Evolutionary conservation across 1,140 invertebrate genomes (phyloP).

Genomic region (Ceratina japonica): DNA sequence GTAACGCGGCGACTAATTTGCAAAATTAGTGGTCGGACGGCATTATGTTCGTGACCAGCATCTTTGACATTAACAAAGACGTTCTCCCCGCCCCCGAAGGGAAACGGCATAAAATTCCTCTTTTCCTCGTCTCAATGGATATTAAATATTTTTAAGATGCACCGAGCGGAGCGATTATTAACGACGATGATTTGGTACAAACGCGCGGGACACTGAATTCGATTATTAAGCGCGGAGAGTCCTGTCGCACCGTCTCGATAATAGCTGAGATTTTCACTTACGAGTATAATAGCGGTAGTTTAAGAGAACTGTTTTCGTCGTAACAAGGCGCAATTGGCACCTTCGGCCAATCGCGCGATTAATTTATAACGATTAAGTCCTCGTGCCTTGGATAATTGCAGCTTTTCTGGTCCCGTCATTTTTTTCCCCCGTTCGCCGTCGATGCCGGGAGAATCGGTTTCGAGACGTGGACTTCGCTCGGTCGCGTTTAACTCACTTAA

Average conservation of each 20-base stretch:
- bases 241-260: too few species aligned
- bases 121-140: too few species aligned
- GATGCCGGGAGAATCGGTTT: constrained; percentile 33
- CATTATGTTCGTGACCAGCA: constrained; percentile 8
- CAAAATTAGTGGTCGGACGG: constrained; percentile 32
- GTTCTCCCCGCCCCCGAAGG: not conserved
- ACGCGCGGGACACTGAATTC: too few species aligned
- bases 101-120: not conserved
- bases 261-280: too few species aligned
- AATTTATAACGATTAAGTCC: not conserved
- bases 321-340: not conserved
- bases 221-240: too few species aligned
- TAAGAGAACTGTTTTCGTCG: too few species aligned
- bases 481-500: constrained; percentile 56
- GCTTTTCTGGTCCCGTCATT: not conserved
- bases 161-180: too few species aligned
- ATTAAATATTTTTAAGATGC: too few species aligned
- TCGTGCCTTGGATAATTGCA: not conserved
- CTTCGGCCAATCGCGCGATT: not conserved
- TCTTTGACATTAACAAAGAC: constrained; percentile 6
- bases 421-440: constrained; percentile 14
- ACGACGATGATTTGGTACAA: too few species aligned
- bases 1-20: constrained; percentile 38
- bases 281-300: too few species aligned
- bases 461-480: constrained; percentile 32